Conservation (phyloP, 2,113 vertebrate species). For the Himantopus leucocephalus region DNA sequence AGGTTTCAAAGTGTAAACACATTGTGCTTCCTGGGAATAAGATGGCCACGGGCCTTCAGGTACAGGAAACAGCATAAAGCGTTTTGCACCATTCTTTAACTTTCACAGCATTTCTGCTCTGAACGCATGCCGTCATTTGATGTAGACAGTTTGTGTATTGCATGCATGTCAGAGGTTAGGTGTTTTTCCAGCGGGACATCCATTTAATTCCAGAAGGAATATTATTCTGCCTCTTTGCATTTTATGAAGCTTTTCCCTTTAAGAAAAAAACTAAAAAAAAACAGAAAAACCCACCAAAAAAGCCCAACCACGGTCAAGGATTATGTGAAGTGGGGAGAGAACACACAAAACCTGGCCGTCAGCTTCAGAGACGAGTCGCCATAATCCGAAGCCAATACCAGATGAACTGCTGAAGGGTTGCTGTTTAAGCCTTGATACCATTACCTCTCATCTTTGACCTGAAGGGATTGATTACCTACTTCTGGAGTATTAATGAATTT, state of each 20-base stretch:
- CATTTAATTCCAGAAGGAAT: background rate
- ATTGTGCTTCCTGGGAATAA: background rate
- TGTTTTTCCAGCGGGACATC: background rate
- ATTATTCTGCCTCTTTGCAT: background rate
- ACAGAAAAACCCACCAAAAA: background rate
- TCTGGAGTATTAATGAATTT: constrained; percentile 31
- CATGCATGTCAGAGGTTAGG: background rate
- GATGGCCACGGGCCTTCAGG: background rate
- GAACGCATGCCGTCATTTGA: accelerated
- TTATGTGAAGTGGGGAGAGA: background rate
- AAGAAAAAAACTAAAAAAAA: background rate
- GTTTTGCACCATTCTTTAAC: background rate
- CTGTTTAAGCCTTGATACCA: background rate
- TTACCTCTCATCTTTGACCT: constrained; percentile 50
- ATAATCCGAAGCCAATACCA: constrained; percentile 22
- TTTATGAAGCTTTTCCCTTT: constrained; percentile 1
- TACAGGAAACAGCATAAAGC: background rate
- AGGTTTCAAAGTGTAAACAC: background rate
- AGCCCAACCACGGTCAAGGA: background rate
- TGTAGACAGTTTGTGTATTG: background rate
- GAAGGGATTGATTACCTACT: constrained; percentile 46
- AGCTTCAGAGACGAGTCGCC: background rate
- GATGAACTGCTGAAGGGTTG: constrained; percentile 12
- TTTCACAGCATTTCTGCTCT: background rate
- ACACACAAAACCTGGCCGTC: background rate